phyloP scores from a whole-genome alignment of 2,888 invertebrate genomes.

The Xylocampa areola region DNA sequence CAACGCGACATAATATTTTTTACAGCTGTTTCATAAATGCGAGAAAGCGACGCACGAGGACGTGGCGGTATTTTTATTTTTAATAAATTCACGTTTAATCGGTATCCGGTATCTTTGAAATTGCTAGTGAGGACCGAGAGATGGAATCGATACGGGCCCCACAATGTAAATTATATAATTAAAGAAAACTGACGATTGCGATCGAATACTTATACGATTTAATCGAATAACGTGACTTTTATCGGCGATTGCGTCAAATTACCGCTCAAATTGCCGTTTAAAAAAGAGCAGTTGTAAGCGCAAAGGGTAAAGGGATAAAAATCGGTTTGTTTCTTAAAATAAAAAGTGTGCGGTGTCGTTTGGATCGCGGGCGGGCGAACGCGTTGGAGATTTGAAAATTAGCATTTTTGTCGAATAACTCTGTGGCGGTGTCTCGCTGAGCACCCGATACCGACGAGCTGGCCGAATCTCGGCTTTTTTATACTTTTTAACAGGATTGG shows the following conservation, averaged over 20 bases:
- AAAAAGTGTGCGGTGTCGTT: slow-evolving; percentile 79
- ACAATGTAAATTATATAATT: slow-evolving; percentile 88
- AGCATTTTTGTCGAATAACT: slow-evolving; percentile 90
- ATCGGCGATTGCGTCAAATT: slow-evolving; percentile 72
- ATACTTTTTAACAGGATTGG: slow-evolving; percentile 78
- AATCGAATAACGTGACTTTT: slow-evolving; percentile 78
- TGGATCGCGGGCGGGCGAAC: slow-evolving; percentile 81
- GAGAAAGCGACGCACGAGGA: slow-evolving; percentile 70
- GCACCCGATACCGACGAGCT: slow-evolving; percentile 83
- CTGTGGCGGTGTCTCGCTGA: slow-evolving; percentile 86
- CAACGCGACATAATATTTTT: slow-evolving; percentile 82
- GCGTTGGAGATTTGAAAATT: slow-evolving; percentile 88
- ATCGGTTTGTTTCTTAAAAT: slow-evolving; percentile 73
- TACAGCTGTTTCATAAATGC: slow-evolving; percentile 75
- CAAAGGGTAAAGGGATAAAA: slow-evolving; percentile 58
- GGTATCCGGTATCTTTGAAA: slow-evolving; percentile 82
- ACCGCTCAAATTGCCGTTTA: slow-evolving; percentile 64
- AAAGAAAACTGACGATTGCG: slow-evolving; percentile 82
- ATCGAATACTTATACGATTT: slow-evolving; percentile 78
- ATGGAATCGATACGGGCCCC: slow-evolving; percentile 78
- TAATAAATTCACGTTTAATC: slow-evolving; percentile 84
- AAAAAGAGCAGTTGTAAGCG: slow-evolving; percentile 46
- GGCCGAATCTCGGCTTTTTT: slow-evolving; percentile 78
- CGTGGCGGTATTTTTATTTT: slow-evolving; percentile 73
- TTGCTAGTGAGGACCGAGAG: slow-evolving; percentile 78